These are phyloP conservation scores for Ophioninae sp. DNA, from an alignment of 2,888 invertebrate species.

Conservation along the genomic window DNA sequence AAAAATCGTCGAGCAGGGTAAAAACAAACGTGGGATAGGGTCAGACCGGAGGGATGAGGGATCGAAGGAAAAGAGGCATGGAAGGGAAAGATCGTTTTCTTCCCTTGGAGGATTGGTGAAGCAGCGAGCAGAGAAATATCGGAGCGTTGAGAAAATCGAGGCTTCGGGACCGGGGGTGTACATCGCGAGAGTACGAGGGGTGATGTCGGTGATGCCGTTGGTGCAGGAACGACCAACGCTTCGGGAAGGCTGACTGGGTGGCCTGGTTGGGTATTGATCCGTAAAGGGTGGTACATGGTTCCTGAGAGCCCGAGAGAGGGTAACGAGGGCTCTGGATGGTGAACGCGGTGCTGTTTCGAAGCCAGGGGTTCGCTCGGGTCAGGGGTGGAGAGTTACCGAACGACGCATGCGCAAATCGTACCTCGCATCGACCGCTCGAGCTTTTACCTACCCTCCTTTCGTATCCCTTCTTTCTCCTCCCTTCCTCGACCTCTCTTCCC, in stretches of 20 bases:
- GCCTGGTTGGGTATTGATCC: slow-evolving; percentile 81
- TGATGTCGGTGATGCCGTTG: slow-evolving; percentile 33
- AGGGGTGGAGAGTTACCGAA: slow-evolving; percentile 58
- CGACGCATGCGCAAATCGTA: slow-evolving; percentile 60
- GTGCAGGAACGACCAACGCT: slow-evolving; percentile 50
- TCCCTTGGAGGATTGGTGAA: background rate
- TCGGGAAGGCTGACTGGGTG: slow-evolving; percentile 67
- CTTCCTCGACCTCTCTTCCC: background rate
- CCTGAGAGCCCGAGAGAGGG: slow-evolving; percentile 45
- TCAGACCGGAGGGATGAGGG: background rate
- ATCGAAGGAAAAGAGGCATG: no score
- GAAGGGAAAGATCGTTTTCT: no score
- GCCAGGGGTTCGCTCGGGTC: slow-evolving; percentile 61
- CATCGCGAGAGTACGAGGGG: no score
- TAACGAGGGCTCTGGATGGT: slow-evolving; percentile 44
- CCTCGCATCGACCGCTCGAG: slow-evolving; percentile 63
- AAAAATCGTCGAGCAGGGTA: slow-evolving; percentile 3
- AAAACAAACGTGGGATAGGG: background rate
- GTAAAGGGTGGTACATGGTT: slow-evolving; percentile 65
- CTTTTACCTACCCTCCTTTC: slow-evolving; percentile 30
- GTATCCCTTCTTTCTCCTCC: slow-evolving; percentile 5
- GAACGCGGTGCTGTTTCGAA: slow-evolving; percentile 41
- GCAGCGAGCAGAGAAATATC: slow-evolving; percentile 21
- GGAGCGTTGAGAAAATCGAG: slow-evolving; percentile 40
- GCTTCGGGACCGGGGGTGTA: slow-evolving; percentile 59